Percentiles rank a stretch among this genome's conserved stretches.
phyloP scores from a whole-genome alignment of 2,888 invertebrate species.

The Tetropium fuscum region DNA sequence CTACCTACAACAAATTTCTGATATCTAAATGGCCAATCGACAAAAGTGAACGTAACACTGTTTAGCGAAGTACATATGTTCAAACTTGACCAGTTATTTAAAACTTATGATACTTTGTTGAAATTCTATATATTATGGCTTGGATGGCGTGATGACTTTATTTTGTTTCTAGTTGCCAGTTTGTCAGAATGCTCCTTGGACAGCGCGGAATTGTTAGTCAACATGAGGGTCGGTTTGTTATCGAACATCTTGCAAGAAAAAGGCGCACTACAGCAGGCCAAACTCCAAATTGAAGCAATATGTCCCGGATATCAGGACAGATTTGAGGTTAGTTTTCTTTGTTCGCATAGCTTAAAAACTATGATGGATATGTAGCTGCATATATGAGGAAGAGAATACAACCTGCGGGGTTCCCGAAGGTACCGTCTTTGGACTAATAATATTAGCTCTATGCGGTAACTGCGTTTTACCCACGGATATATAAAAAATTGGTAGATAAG shows the following conservation, averaged over 20 bases:
- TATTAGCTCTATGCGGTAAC: too few relatives aligned
- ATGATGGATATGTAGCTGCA: too few relatives aligned
- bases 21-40: too few relatives aligned
- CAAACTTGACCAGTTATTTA: too few relatives aligned
- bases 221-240: constrained; percentile 24
- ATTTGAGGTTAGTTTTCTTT: constrained; percentile 37
- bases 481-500: too few relatives aligned
- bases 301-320: constrained; percentile 41
- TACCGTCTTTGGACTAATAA: too few relatives aligned
- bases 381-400: too few relatives aligned
- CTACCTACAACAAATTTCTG: too few relatives aligned
- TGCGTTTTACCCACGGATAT: too few relatives aligned
- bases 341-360: neutral
- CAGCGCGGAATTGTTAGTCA: constrained; percentile 23
- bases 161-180: constrained; percentile 23
- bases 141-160: neutral
- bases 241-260: constrained; percentile 30
- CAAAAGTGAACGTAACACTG: too few relatives aligned
- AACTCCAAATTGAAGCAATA: constrained; percentile 29
- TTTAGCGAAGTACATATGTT: too few relatives aligned
- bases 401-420: too few relatives aligned
- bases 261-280: constrained; percentile 28
- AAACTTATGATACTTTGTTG: neutral
- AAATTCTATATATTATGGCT: neutral
- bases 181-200: neutral